Conservation (phyloP, 2,888 invertebrate genomes). For the Lithophane leautieri region DNA sequence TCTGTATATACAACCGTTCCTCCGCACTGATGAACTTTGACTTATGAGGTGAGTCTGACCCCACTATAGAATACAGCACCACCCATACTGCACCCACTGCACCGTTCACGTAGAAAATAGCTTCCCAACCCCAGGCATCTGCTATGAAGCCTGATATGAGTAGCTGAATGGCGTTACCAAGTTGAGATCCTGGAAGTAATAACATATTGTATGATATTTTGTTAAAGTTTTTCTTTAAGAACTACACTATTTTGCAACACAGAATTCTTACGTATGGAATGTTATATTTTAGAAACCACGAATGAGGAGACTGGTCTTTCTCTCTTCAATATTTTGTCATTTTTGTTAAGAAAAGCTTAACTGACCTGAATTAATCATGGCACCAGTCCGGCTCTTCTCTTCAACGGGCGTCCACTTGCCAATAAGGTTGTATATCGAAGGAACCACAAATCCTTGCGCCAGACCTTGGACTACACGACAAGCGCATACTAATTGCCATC, state of each 20-base stretch:
- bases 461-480: constrained; percentile 91
- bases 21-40: constrained; percentile 90
- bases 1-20: constrained; percentile 93
- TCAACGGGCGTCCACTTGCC: constrained; percentile 92
- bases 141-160: constrained; percentile 86
- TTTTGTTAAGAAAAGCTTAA: neutral
- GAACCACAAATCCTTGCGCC: constrained; percentile 86
- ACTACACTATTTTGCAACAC: neutral
- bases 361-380: constrained; percentile 88
- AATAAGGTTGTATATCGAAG: constrained; percentile 90
- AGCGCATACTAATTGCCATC: constrained; percentile 91
- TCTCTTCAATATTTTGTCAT: neutral
- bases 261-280: neutral
- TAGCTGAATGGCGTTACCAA: constrained; percentile 91
- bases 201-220: neutral
- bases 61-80: constrained; percentile 89
- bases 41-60: constrained; percentile 92
- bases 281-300: neutral
- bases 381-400: constrained; percentile 92
- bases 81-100: constrained; percentile 89
- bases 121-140: constrained; percentile 91
- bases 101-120: constrained; percentile 92
- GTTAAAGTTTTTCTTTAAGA: neutral
- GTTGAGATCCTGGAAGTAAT: constrained; percentile 84
- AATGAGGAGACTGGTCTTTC: neutral